Percentiles rank a stretch among this genome's conserved stretches.
Evolutionary conservation across 2,113 vertebrate species (phyloP).

Genomic region (Sakesphorus luctuosus): DNA sequence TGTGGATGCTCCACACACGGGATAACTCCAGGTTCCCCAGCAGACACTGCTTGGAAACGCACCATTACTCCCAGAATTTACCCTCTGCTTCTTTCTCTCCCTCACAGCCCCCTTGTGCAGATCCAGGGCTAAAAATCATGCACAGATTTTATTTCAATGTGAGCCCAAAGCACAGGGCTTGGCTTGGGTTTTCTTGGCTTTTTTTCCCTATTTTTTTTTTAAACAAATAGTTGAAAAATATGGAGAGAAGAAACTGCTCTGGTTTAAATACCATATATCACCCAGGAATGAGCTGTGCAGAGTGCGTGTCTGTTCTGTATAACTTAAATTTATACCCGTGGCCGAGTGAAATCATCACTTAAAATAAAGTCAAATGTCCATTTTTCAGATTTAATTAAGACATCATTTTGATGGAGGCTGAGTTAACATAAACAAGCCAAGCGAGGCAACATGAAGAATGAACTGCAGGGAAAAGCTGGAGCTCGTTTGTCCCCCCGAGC

Average conservation of each 20-base stretch:
- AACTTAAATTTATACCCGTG: conserved; percentile 43
- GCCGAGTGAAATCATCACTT: conserved; percentile 64
- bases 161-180: neutral
- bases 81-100: neutral
- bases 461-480: conserved; percentile 71
- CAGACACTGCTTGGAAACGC: fast-evolving
- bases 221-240: conserved; percentile 46
- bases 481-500: conserved; percentile 56
- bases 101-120: neutral
- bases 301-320: conserved; percentile 25
- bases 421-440: conserved; percentile 70
- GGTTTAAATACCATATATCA: conserved; percentile 10
- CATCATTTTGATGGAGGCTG: conserved; percentile 68
- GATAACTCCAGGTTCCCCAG: no score
- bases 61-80: neutral
- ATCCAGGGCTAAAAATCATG: neutral
- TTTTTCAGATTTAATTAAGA: conserved; percentile 78
- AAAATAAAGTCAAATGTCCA: conserved; percentile 71
- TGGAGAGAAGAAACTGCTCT: neutral
- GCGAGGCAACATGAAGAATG: conserved; percentile 65
- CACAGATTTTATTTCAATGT: neutral
- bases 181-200: neutral
- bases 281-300: neutral
- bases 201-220: neutral
- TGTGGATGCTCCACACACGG: neutral